Evolutionary conservation across 1,140 invertebrate genomes (phyloP), one percentile per base, ranked within the genome.

Genomic region (Phocides pigmalion): DNA sequence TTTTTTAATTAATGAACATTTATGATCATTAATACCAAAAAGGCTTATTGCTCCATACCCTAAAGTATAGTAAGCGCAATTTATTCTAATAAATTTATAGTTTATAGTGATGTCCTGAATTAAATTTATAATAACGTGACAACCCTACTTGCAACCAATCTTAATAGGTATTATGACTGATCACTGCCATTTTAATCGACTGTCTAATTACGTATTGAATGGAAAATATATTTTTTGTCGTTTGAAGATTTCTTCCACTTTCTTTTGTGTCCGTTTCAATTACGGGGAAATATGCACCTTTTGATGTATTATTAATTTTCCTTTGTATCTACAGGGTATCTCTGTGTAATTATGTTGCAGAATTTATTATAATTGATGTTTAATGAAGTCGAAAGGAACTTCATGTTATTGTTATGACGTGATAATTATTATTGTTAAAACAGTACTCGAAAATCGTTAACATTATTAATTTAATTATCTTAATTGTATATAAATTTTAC

Each of bases 171-270:
- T 53, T 53, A 53, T 53, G 50, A 39, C 54, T 46, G 54, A 58
- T 58, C 54, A 44, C 54, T 44, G 54, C 44, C 39, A 58, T 58
- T 58, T 58, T 58, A 44, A 58, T 42, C 39, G 54, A 44, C 54
- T 44, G 54, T 58, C 39, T 58, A 58, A 58, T 58, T 58, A 58
- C 39, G 54, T 44, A 58, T 42, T 58, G 20, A 58, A 58, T 44
- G 14, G 54, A 28, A 44, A 58, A 42, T 14, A 28, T n/a, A 41
- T 51, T 32, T 39, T 41, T 62, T 54, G 61, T 63, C 44, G 47
- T 68, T 67, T 39, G 20, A 63, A 39, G 35, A 28, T 58, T 44
- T 44, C 39, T 25, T 44, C 14, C 39, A 11, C 17, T 17, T 50
- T 56, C 61, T 56, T 51, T 42, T 53, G 66, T 53, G 66, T 28